phyloP scores from a whole-genome alignment of 2,797 vertebrate genomes.

The Xenopus petersii region DNA sequence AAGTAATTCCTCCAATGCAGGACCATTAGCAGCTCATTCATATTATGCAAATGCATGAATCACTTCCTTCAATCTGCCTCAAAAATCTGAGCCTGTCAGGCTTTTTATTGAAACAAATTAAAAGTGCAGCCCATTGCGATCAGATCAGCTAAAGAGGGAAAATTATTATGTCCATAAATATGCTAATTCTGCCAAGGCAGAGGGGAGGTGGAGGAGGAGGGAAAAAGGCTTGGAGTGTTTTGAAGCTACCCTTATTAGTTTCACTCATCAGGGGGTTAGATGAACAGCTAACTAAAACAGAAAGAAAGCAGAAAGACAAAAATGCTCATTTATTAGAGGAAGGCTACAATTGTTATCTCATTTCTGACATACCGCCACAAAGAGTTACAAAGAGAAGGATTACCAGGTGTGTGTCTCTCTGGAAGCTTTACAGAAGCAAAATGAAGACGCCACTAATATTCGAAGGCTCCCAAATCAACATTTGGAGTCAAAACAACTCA shows the following conservation, averaged over 20 bases:
- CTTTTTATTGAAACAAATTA: slow-evolving; percentile 47
- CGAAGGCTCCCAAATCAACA: not conserved
- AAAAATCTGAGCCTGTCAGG: slow-evolving; percentile 31
- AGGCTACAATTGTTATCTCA: slow-evolving; percentile 22
- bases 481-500: not conserved
- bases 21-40: slow-evolving; percentile 42
- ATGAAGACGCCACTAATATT: too few species aligned
- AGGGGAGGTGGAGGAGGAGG: not conserved
- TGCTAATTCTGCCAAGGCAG: slow-evolving; percentile 30
- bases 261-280: slow-evolving; percentile 44
- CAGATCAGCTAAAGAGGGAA: slow-evolving; percentile 49
- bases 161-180: slow-evolving; percentile 47
- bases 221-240: slow-evolving; percentile 33
- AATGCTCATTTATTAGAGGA: slow-evolving; percentile 45
- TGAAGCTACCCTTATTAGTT: slow-evolving; percentile 46
- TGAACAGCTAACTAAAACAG: slow-evolving; percentile 47
- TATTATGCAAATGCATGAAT: slow-evolving; percentile 31
- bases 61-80: slow-evolving; percentile 38
- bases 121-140: slow-evolving; percentile 37
- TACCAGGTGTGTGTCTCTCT: too few species aligned
- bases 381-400: too few species aligned
- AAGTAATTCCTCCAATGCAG: slow-evolving; percentile 41
- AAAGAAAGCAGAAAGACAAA: slow-evolving; percentile 30
- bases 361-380: not conserved
- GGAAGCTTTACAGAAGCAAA: too few species aligned